Evolutionary conservation across 2,888 invertebrate genomes (phyloP).

Genomic region (Ariolimax columbianus): DNA sequence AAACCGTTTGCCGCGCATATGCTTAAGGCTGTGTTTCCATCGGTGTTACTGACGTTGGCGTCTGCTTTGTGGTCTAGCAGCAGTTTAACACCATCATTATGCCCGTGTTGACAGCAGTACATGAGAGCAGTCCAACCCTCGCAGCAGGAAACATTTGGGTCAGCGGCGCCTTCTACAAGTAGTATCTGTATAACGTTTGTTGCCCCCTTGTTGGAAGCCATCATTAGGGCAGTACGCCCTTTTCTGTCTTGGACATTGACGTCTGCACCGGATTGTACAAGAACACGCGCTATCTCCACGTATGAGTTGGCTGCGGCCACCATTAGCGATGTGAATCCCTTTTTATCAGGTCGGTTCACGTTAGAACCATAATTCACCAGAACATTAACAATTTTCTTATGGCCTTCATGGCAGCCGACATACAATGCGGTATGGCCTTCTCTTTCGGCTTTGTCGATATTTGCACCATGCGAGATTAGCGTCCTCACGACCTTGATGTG

Average conservation of each 20-base stretch:
- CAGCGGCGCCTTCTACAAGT: constrained; percentile 53
- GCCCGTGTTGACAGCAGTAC: constrained; percentile 42
- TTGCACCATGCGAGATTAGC: constrained; percentile 6
- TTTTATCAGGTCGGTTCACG: constrained; percentile 20
- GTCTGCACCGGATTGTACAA: constrained; percentile 62
- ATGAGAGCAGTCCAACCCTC: constrained; percentile 62
- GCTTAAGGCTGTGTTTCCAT: constrained; percentile 38
- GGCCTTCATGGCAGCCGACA: constrained; percentile 39
- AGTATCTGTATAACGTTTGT: constrained; percentile 55
- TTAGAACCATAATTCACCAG: constrained; percentile 41
- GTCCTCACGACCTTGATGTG: constrained; percentile 18
- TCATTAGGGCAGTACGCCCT: constrained; percentile 64
- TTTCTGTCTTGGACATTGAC: constrained; percentile 63
- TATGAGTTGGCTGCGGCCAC: constrained; percentile 35
- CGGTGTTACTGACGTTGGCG: constrained; percentile 34
- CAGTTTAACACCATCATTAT: constrained; percentile 27
- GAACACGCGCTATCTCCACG: constrained; percentile 24
- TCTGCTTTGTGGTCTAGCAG: constrained; percentile 38
- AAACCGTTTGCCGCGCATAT: constrained; percentile 55
- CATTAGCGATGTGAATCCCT: constrained; percentile 42
- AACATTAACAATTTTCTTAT: constrained; percentile 33
- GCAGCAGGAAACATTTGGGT: constrained; percentile 52
- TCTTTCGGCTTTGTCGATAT: constrained; percentile 15
- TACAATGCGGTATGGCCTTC: constrained; percentile 47
- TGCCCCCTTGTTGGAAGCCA: constrained; percentile 60